phyloP scores from a whole-genome alignment of 2,888 invertebrate species.

The Pocota personata region DNA sequence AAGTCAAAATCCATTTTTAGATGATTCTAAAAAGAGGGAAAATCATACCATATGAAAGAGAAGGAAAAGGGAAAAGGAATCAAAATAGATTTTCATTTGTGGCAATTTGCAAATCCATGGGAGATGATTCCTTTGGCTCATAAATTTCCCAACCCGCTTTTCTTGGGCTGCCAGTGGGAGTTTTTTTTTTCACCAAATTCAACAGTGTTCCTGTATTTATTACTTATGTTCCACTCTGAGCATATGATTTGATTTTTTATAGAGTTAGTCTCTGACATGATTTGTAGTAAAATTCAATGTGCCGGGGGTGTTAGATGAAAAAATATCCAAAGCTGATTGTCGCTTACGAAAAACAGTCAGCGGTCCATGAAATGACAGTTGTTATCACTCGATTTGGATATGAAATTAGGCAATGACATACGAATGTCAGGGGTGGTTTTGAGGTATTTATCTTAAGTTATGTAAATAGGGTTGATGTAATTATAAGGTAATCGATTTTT shows the following conservation, averaged over 20 bases:
- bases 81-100: constrained; percentile 64
- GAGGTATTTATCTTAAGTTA: constrained; percentile 4
- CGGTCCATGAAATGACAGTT: constrained; percentile 56
- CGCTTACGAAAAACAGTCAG: constrained; percentile 31
- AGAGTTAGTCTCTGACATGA: neutral
- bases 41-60: constrained; percentile 2
- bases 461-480: neutral
- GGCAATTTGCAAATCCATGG: constrained; percentile 66
- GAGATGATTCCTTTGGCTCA: constrained; percentile 49
- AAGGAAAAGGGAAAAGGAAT: constrained; percentile 19
- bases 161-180: neutral
- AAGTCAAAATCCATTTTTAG: constrained; percentile 58
- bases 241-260: constrained; percentile 21
- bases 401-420: constrained; percentile 11
- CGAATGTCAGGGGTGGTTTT: constrained; percentile 36
- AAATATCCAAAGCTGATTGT: neutral
- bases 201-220: constrained; percentile 27
- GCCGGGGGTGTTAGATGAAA: neutral
- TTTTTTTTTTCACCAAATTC: constrained; percentile 30
- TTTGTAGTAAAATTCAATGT: neutral
- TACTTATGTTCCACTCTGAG: constrained; percentile 10
- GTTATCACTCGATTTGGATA: constrained; percentile 27
- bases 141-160: constrained; percentile 41
- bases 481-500: neutral
- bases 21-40: constrained; percentile 16